Evolutionary conservation across 2,797 vertebrate genomes (phyloP), one percentile per base, ranked within the genome.

Genomic region (Enteromius paludinosus): DNA sequence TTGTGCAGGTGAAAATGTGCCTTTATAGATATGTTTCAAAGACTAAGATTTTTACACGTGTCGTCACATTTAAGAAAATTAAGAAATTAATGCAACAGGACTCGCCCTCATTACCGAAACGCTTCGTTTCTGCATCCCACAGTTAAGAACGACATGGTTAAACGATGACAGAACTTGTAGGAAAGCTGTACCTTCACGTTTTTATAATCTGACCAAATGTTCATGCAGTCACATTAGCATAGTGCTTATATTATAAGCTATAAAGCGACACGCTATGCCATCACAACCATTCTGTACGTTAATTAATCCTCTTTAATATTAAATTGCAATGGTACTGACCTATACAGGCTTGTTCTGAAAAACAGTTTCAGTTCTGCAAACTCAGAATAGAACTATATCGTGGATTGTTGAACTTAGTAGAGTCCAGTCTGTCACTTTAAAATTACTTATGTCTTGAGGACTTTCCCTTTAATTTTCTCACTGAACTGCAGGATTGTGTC

Each of bases 311-410:
- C 17, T 33, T 52, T 10, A 7, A 17, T 5, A n/a, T 77, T 30
- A 35, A 47, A 38, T 35, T 66, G 30, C 62, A 78, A 15, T 35
- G 7, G 30, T 12, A 3, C 9, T 20, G 28, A 33, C 14, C 6
- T 30, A 20, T 12, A 35, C 5, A 59, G 20, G 17, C 28, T 25
- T 72, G 23, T 52, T 23, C 61, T 78, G 25, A 82, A 84, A 59
- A 28, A 25, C 30, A 70, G 79, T 84, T 86, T 86, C 79, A 84
- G 70, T 86, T 86, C 85, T 78, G 49, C 33, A 38, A 43, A 56
- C 65, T 84, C 23, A 71, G 43, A 84, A 82, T 84, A 86, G 79
- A 78, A 45, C 17, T 54, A 2, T 49, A 20, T 4, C 30, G 0
- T 18, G 23, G 10, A 45, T 33, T 15, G 25, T 59, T 80, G 17